Evolutionary conservation across 64 coral and sea anemone genomes (phyloP).

Genomic region (Montipora foliosa): DNA sequence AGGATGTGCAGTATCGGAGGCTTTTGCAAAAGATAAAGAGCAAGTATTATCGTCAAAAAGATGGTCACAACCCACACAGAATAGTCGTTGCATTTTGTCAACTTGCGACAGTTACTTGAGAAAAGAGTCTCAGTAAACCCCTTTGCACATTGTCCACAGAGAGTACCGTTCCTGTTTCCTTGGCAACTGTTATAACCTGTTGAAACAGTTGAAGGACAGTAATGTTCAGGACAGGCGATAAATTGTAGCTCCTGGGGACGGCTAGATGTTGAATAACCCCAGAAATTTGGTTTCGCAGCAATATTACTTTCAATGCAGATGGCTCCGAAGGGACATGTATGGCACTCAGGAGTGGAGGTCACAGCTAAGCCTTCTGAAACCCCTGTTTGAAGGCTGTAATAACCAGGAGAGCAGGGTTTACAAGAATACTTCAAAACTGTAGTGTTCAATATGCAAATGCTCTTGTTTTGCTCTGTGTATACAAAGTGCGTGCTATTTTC

Average conservation of each 20-base stretch:
- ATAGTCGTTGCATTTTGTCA: constrained; percentile 1
- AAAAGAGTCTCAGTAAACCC: constrained; percentile 53
- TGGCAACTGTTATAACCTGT: constrained; percentile 49
- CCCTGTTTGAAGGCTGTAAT: neutral
- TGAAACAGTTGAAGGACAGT: constrained; percentile 19
- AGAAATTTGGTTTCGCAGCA: too few relatives aligned
- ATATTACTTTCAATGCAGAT: too few relatives aligned
- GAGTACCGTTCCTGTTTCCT: constrained; percentile 16
- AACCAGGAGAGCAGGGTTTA: too few relatives aligned
- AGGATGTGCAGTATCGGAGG: neutral
- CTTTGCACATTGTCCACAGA: constrained; percentile 44
- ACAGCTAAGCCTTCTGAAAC: too few relatives aligned
- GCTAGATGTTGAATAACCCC: too few relatives aligned
- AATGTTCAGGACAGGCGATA: neutral
- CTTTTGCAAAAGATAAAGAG: too few relatives aligned
- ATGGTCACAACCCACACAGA: constrained; percentile 6
- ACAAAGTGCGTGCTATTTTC: too few relatives aligned
- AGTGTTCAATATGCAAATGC: too few relatives aligned
- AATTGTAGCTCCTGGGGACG: too few relatives aligned
- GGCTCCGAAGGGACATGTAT: neutral
- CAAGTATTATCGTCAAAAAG: neutral
- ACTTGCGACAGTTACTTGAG: neutral
- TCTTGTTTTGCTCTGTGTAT: too few relatives aligned
- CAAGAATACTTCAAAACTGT: too few relatives aligned
- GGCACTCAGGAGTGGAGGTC: too few relatives aligned